These are phyloP conservation scores for Drosophila rubida DNA, from an alignment of 2,888 invertebrate species.

Conservation along the genomic window DNA sequence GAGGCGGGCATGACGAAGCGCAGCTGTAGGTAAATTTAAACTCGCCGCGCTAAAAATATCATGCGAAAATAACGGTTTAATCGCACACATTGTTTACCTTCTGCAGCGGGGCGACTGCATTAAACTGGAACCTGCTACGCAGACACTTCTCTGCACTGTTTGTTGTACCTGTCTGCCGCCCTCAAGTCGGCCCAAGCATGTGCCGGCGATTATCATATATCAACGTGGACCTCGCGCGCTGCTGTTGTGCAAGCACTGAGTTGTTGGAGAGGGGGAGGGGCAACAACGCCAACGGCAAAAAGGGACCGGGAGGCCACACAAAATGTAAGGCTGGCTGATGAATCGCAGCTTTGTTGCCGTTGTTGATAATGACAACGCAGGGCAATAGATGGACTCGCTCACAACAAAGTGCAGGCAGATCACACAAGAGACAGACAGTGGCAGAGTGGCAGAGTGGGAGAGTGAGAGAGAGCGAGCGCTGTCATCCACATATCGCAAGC, in stretches of 20 bases:
- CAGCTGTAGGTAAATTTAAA: slow-evolving; percentile 34
- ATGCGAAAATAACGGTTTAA: slow-evolving; percentile 40
- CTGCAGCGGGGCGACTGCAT: slow-evolving; percentile 33
- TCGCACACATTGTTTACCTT: slow-evolving; percentile 36
- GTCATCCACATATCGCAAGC: slow-evolving; percentile 43
- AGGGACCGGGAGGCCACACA: neutral
- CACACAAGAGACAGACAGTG: too few relatives aligned
- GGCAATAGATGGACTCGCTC: neutral
- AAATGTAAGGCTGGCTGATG: slow-evolving; percentile 34
- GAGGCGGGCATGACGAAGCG: slow-evolving; percentile 17
- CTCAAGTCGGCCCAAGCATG: slow-evolving; percentile 31
- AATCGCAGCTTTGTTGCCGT: slow-evolving; percentile 37
- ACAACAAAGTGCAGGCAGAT: slow-evolving; percentile 1
- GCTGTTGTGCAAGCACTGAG: slow-evolving; percentile 22
- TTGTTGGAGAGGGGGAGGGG: too few relatives aligned
- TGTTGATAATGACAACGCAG: slow-evolving; percentile 23
- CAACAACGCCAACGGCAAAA: neutral
- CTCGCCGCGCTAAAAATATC: slow-evolving; percentile 38
- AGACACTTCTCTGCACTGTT: neutral
- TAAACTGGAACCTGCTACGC: slow-evolving; percentile 50
- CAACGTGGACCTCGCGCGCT: slow-evolving; percentile 38
- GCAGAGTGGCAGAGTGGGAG: too few relatives aligned
- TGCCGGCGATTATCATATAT: slow-evolving; percentile 66
- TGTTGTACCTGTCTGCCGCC: neutral
- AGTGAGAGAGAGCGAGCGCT: slow-evolving; percentile 2